Conservation (phyloP, 2,113 vertebrate genomes). For the Tetrao urogallus region DNA sequence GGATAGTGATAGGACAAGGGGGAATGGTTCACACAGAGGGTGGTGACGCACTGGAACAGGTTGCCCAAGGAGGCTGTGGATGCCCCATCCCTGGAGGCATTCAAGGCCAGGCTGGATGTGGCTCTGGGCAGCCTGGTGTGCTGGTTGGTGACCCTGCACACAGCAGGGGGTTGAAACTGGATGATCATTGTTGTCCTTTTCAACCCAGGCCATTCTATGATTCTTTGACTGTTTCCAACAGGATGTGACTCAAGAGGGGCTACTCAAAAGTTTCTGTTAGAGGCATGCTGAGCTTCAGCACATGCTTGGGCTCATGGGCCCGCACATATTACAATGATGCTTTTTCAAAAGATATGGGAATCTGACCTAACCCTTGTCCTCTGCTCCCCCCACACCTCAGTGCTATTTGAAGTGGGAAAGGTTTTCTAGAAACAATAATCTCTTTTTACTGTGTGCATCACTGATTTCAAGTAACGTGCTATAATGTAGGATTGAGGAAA, state of each 20-base stretch:
- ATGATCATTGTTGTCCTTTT: too few relatives aligned
- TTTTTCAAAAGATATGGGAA: not conserved
- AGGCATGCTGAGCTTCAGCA: not conserved
- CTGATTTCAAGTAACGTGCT: not conserved
- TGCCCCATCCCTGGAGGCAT: too few relatives aligned
- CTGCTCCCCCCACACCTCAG: not conserved
- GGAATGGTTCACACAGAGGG: too few relatives aligned
- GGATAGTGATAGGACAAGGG: too few relatives aligned
- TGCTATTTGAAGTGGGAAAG: not conserved
- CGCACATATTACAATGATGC: accelerated
- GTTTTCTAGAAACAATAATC: not conserved
- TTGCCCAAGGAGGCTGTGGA: too few relatives aligned
- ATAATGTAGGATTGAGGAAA: not conserved
- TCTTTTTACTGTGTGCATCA: not conserved
- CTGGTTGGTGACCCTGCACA: too few relatives aligned
- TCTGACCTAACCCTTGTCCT: not conserved
- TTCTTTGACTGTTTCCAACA: not conserved
- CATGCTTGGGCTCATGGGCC: not conserved
- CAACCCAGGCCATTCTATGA: too few relatives aligned
- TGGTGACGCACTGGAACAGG: too few relatives aligned
- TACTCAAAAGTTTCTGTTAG: not conserved
- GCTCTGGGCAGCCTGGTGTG: too few relatives aligned
- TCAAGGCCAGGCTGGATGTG: too few relatives aligned
- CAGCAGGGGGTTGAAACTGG: too few relatives aligned
- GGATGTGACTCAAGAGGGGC: not conserved